A percentile compares a stretch with the other conserved stretches of the same genome.
Evolutionary conservation across 23 tunicate genomes (phyloP).

Genomic region (Styela clava): DNA sequence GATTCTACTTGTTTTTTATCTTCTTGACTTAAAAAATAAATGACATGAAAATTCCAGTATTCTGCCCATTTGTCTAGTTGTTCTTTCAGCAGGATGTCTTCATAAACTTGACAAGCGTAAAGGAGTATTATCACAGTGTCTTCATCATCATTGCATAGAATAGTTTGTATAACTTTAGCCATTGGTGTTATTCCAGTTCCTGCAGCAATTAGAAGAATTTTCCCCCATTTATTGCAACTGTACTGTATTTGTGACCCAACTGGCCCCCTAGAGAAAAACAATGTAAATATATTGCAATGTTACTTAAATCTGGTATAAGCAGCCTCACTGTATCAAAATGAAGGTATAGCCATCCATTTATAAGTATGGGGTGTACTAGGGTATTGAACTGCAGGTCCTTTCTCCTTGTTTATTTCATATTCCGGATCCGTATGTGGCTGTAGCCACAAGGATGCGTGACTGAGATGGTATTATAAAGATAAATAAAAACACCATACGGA

Average conservation of each 20-base stretch:
- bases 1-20: neutral
- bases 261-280: conserved; percentile 9
- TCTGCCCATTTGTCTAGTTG: conserved; percentile 23
- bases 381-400: no score
- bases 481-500: no score
- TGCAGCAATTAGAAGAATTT: conserved; percentile 9
- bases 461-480: no score
- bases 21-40: conserved; percentile 22
- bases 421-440: no score
- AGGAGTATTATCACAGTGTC: conserved; percentile 1
- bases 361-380: no score
- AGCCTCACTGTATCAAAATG: no score
- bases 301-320: no score
- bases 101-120: conserved; percentile 18
- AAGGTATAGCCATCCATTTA: no score
- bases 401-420: no score
- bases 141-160: conserved; percentile 13
- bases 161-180: conserved; percentile 6
- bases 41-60: conserved; percentile 25
- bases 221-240: conserved; percentile 15
- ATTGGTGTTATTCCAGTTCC: conserved; percentile 33
- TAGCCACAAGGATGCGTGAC: no score
- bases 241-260: neutral
- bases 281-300: no score
- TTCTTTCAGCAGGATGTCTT: conserved; percentile 17